These are phyloP conservation scores for Laticauda colubrina DNA, from an alignment of 2,113 vertebrate species.

Conservation along the genomic window DNA sequence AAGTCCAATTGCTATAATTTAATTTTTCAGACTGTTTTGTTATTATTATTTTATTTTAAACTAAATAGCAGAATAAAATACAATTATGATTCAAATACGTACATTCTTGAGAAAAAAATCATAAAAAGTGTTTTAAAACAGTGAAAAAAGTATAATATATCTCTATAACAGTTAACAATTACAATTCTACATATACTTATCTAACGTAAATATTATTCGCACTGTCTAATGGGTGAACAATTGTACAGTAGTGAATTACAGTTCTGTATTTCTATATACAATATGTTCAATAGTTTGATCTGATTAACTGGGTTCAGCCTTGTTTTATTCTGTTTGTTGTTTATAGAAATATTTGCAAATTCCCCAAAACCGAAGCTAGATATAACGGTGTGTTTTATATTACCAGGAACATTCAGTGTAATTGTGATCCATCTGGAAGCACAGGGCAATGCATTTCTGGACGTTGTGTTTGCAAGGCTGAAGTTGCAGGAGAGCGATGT, in stretches of 20 bases:
- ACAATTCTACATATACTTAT: neutral
- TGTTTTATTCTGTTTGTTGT: neutral
- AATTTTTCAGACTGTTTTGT: neutral
- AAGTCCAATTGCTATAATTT: neutral
- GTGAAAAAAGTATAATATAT: neutral
- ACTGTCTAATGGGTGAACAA: neutral
- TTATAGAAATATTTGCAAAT: neutral
- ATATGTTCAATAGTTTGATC: neutral
- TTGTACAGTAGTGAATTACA: neutral
- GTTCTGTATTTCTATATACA: neutral
- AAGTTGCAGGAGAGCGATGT: conserved; percentile 62
- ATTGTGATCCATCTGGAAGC: conserved; percentile 69
- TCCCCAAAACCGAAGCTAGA: neutral
- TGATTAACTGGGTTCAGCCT: neutral
- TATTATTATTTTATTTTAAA: neutral
- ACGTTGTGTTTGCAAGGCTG: conserved; percentile 71
- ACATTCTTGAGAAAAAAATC: neutral
- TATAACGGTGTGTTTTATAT: neutral
- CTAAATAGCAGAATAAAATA: neutral
- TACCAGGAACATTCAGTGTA: conserved; percentile 63
- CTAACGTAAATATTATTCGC: neutral
- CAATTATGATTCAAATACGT: neutral
- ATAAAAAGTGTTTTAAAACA: neutral
- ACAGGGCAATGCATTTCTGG: conserved; percentile 51
- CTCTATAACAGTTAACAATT: neutral